Base-by-base conservation (phyloP, 2,888 invertebrate species). In the Drosophila pseudotalamancana region DNA sequence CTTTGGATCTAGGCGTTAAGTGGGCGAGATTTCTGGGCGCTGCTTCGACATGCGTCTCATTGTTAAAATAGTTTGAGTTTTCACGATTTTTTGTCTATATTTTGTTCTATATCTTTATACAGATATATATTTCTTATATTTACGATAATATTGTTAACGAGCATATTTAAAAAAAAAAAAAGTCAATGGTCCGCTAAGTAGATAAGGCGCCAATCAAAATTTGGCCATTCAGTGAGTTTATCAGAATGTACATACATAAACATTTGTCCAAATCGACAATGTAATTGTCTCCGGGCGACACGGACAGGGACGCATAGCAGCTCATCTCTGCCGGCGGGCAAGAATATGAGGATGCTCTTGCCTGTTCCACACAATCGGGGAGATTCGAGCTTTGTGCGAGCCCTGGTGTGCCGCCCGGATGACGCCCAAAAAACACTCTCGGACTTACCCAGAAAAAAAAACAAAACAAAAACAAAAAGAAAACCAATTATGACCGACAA, bases 21-120 rank as follows among this genome's bases (percentile, higher is more conserved):
- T 11, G 40, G 32, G 1, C 8, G 2, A 6, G n/a, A 11, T 35
- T 16, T 46, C 49, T 65, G 27, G 59, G 27, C 42, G 51, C 55
- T 63, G 75, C 37, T 32, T 32, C 25, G 12, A 1, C 27, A 35
- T 46, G 85, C 9, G 55, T 65, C 75, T 50, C 57, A 75, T 71
- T 72, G 88, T 89, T 88, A 64, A 84, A 77, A 68, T 56, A 75
- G 81, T 81, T 81, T 85, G 87, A 87, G 85, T 87, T 79, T 81
- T 71, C 80, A 77, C 77, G 71, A 73, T 84, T 83, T 77, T 72
- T 77, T 62, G 63, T 65, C 63, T 69, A 64, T 67, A 67, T 78
- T 78, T 53, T 70, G 46, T 66, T 42, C 48, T 54, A 59, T 66
- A 54, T 60, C 50, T 50, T 43, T 68, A 31, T 25, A 11, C 42